Conservation (phyloP, 2,888 invertebrate species). For the Lasioglossum vierecki region DNA sequence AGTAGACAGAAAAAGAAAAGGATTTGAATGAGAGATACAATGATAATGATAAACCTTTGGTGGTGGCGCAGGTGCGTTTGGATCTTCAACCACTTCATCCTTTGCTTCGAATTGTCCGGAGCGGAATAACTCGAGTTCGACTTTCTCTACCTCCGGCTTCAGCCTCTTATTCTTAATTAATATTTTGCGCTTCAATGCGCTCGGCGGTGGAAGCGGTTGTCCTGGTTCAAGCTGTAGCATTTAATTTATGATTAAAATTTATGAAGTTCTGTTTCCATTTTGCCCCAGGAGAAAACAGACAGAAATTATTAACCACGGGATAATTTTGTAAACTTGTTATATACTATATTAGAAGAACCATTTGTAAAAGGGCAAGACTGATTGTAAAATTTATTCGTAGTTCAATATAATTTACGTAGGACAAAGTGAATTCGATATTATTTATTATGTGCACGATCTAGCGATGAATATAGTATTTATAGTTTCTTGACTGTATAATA, state of each 20-base stretch:
- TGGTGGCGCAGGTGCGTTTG: slow-evolving; percentile 81
- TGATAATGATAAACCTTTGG: slow-evolving; percentile 71
- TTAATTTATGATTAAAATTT: slow-evolving; percentile 28
- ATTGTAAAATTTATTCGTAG: neutral
- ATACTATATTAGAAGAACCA: neutral
- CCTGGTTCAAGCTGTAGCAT: slow-evolving; percentile 86
- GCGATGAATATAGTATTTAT: neutral
- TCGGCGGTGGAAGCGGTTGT: slow-evolving; percentile 87
- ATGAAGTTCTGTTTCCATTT: neutral
- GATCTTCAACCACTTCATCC: slow-evolving; percentile 85
- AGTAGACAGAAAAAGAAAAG: neutral
- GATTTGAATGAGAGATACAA: neutral
- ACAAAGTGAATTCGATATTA: neutral
- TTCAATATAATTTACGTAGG: neutral
- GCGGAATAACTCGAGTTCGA: slow-evolving; percentile 85
- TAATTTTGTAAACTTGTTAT: neutral
- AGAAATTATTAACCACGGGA: neutral
- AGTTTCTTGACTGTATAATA: neutral
- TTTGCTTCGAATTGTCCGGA: slow-evolving; percentile 85
- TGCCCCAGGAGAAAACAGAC: neutral
- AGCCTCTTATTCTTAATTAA: slow-evolving; percentile 89
- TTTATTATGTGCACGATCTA: neutral
- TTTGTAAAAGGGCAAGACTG: neutral
- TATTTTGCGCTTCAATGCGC: slow-evolving; percentile 87
- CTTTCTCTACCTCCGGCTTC: slow-evolving; percentile 89